Base-by-base conservation (phyloP, 92 coral and sea anemone species). In the Muricea muricata region DNA sequence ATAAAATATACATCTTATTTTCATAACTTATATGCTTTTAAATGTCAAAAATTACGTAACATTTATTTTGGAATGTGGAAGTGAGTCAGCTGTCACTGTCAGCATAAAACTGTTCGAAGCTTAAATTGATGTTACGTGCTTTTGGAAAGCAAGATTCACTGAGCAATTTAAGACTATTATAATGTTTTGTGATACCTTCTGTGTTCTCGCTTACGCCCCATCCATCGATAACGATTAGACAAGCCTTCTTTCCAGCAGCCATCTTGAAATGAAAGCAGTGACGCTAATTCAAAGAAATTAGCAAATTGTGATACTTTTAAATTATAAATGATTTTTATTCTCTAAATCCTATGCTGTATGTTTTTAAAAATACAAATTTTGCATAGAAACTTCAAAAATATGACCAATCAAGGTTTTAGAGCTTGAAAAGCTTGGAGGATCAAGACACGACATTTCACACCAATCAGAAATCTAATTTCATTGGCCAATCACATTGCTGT, bases 201-300 rank as follows among this genome's bases (percentile, higher is more conserved):
- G 75, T 86, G 72, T 86, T 89, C 24, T 96, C 99, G 21, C 91
- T 65, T 29, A 96, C 60, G 45, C 99, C 99, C 99, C 99, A 96
- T 18, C 99, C 99, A 60, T 96, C 99, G 48, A 96, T 96, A 65
- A 96, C 97, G 54, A 96, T 93, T 21, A 96, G 93, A 25, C 99
- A 96, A 48, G 93, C 91, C 52, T 87, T 91, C 87, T 96, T 89
- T 28, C 26, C 46, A 18, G 65, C 40, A 17, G 80, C 80, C 80
- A 75, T 75, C 39, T 31, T 75, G 46, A n/a, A 54, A 54, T 24
- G 4, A 54, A 4, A 54, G n/a, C n/a, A n/a, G n/a, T n/a, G n/a
- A n/a, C n/a, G n/a, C n/a, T n/a, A n/a, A n/a, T n/a, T n/a, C n/a
- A n/a, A n/a, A n/a, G n/a, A n/a, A n/a, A n/a, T 37, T 37, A 37